A percentile compares a stretch with the other conserved stretches of the same genome.
phyloP scores from a whole-genome alignment of 2,113 vertebrate species.

The Ornithorhynchus anatinus region DNA sequence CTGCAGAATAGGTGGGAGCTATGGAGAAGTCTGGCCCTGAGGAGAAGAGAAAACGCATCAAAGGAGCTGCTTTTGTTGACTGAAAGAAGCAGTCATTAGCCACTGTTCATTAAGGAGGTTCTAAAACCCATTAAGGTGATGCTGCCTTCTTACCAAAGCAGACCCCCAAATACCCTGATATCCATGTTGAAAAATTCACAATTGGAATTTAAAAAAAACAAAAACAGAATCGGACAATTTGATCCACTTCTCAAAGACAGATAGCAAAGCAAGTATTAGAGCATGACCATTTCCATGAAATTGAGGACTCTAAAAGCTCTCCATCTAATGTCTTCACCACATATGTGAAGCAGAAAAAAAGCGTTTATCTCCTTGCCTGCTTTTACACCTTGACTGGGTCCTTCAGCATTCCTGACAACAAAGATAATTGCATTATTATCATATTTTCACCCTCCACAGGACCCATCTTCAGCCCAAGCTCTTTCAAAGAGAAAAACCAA shows the following conservation, averaged over 20 bases:
- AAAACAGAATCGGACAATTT: neutral
- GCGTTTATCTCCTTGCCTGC: neutral
- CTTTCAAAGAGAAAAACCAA: slow-evolving; percentile 17
- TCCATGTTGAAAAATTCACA: too few relatives aligned
- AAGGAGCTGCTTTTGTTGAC: too few relatives aligned
- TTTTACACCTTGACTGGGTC: neutral
- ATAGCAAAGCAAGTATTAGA: neutral
- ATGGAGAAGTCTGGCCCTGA: too few relatives aligned
- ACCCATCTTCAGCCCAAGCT: neutral
- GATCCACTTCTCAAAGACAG: neutral
- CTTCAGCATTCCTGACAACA: neutral
- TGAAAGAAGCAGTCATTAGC: too few relatives aligned
- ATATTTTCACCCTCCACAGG: neutral
- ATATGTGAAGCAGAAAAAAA: neutral
- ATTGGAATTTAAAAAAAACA: neutral
- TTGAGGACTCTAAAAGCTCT: neutral
- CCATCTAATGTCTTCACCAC: neutral
- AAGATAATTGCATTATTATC: neutral
- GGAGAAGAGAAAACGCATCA: too few relatives aligned
- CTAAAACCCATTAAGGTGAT: too few relatives aligned
- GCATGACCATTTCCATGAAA: neutral
- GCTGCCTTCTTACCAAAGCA: too few relatives aligned
- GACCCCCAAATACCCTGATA: too few relatives aligned
- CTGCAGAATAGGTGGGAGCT: too few relatives aligned
- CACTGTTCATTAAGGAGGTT: too few relatives aligned